A percentile compares a stretch with the other conserved stretches of the same genome.
Conservation (phyloP, 2,797 vertebrate species). For the Astyanax mexicanus region DNA sequence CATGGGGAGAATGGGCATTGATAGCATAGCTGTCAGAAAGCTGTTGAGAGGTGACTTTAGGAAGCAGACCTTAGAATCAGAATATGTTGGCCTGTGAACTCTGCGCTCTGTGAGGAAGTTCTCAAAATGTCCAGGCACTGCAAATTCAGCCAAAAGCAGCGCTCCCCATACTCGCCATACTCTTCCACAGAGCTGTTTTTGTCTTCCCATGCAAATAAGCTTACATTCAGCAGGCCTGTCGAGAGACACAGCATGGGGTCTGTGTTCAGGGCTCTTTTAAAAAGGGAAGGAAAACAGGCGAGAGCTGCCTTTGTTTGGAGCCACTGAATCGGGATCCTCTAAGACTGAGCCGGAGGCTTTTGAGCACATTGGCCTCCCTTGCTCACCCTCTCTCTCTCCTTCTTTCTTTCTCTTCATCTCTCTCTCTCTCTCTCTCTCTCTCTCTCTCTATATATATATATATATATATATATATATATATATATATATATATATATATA, state of each 20-base stretch:
- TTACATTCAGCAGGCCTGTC: conserved; percentile 65
- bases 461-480: too few relatives aligned
- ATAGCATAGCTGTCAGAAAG: conserved; percentile 14
- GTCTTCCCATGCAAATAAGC: conserved; percentile 76
- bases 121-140: conserved; percentile 59
- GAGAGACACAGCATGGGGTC: conserved; percentile 68
- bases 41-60: conserved; percentile 1
- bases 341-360: conserved; percentile 51
- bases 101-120: conserved; percentile 45
- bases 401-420: neutral
- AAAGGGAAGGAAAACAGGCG: conserved; percentile 71
- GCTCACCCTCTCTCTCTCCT: neutral
- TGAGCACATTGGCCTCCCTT: conserved; percentile 2
- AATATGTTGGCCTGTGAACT: conserved; percentile 52
- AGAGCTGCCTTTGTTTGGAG: conserved; percentile 74
- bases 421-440: neutral
- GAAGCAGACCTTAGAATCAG: conserved; percentile 1
- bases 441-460: too few relatives aligned
- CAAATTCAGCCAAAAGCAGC: conserved; percentile 63
- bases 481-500: too few relatives aligned
- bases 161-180: conserved; percentile 62
- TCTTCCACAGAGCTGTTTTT: conserved; percentile 69
- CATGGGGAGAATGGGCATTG: too few relatives aligned
- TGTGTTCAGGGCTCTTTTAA: conserved; percentile 66
- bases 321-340: conserved; percentile 80